Conservation (phyloP, 2,888 invertebrate genomes). For the Dasysyrphus albostriatus region DNA sequence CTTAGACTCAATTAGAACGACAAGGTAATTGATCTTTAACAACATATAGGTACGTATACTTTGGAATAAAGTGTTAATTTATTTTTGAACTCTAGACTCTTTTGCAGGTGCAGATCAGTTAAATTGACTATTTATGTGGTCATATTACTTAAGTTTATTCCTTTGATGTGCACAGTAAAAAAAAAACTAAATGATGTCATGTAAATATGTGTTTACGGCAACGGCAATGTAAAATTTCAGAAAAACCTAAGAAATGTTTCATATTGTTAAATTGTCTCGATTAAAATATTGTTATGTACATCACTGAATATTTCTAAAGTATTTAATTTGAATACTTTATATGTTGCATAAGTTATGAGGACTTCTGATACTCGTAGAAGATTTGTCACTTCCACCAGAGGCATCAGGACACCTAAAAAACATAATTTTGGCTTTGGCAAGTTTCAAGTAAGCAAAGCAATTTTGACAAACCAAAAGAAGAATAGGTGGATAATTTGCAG, state of each 20-base stretch:
- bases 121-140: neutral
- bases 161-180: neutral
- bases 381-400: too few species aligned
- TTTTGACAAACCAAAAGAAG: too few species aligned
- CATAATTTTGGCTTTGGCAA: too few species aligned
- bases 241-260: neutral
- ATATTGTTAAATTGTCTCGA: neutral
- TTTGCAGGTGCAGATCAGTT: slow-evolving; percentile 27
- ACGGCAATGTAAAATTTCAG: neutral
- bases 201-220: neutral
- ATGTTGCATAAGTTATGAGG: too few species aligned
- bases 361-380: too few species aligned
- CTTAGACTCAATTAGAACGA: slow-evolving; percentile 39
- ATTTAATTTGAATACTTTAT: too few species aligned
- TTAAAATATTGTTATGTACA: neutral
- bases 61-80: slow-evolving; percentile 22
- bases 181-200: slow-evolving; percentile 2
- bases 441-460: too few species aligned
- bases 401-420: too few species aligned
- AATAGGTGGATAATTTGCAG: too few species aligned
- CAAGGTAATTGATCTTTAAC: slow-evolving; percentile 54
- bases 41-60: neutral
- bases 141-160: slow-evolving; percentile 6
- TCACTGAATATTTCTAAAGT: too few species aligned
- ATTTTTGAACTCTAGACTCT: slow-evolving; percentile 33